These are phyloP conservation scores for Rhysida immarginata DNA, from an alignment of 1,140 invertebrate genomes.

Conservation along the genomic window DNA sequence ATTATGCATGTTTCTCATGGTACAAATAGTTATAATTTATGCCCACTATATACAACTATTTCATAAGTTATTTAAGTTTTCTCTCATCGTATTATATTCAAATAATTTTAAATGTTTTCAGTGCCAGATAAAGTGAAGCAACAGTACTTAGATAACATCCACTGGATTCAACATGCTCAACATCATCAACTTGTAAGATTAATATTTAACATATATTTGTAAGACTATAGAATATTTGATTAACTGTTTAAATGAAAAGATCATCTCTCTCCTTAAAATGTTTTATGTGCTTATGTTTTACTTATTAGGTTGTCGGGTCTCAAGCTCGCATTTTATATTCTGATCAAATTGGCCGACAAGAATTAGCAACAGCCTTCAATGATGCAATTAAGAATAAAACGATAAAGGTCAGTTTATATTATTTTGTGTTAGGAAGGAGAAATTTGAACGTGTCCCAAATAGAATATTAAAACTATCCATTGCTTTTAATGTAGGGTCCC, in stretches of 20 bases:
- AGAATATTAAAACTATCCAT: too few relatives aligned
- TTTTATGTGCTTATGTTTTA: slow-evolving; percentile 10
- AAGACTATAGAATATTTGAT: too few relatives aligned
- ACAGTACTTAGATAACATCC: slow-evolving; percentile 45
- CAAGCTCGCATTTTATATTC: slow-evolving; percentile 49
- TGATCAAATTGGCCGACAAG: slow-evolving; percentile 38
- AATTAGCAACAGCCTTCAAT: slow-evolving; percentile 46
- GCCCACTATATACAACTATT: too few relatives aligned
- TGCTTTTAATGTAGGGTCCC: slow-evolving; percentile 33
- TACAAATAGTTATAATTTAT: too few relatives aligned
- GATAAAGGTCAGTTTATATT: slow-evolving; percentile 28
- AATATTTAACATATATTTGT: background rate
- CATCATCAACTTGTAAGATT: slow-evolving; percentile 34
- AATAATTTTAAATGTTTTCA: too few relatives aligned
- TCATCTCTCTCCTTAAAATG: too few relatives aligned
- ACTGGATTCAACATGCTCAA: slow-evolving; percentile 45
- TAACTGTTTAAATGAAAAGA: too few relatives aligned
- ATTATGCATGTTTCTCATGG: too few relatives aligned
- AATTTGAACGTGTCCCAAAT: too few relatives aligned
- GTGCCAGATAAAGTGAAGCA: slow-evolving; percentile 29
- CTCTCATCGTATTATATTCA: too few relatives aligned
- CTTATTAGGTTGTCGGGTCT: slow-evolving; percentile 37
- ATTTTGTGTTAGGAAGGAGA: too few relatives aligned
- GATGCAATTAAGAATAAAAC: slow-evolving; percentile 34
- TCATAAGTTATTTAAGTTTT: too few relatives aligned